phyloP scores from a whole-genome alignment of 2,113 vertebrate species.

The Cyanoliseus patagonus region DNA sequence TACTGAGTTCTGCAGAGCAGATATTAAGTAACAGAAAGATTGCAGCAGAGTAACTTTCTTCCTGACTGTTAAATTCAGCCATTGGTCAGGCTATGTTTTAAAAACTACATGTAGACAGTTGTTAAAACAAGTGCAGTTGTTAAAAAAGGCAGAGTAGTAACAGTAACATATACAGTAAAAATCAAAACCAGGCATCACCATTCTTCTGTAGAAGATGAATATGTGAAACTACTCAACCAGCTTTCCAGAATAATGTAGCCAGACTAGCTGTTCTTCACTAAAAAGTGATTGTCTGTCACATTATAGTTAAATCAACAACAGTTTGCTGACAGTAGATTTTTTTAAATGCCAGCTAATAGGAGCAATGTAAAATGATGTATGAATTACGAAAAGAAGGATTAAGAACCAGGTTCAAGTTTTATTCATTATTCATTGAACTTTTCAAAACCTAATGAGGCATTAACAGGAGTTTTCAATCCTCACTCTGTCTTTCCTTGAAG shows the following conservation, averaged over 20 bases:
- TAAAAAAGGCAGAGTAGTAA: not conserved
- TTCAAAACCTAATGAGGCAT: not conserved
- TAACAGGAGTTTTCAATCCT: not conserved
- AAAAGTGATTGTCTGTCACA: not conserved
- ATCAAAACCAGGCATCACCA: not conserved
- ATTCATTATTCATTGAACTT: not conserved
- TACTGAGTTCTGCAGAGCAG: not conserved
- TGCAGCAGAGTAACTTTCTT: not conserved
- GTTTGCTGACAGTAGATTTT: not conserved
- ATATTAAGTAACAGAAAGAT: not conserved
- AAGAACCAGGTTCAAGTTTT: not conserved
- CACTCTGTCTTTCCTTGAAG: not conserved
- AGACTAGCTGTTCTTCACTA: not conserved
- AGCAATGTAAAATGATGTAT: not conserved
- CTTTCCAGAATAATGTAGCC: not conserved
- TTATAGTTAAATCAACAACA: not conserved
- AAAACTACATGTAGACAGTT: not conserved
- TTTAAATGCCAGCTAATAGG: not conserved
- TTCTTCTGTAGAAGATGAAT: not conserved
- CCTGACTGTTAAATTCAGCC: not conserved
- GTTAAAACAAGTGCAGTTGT: not conserved
- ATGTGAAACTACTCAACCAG: not conserved
- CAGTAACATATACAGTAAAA: accelerated
- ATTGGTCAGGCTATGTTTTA: not conserved
- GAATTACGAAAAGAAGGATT: not conserved